Evolutionary conservation across 2,888 invertebrate genomes (phyloP), one percentile per base, ranked within the genome.

Genomic region (Plagodis pulveraria): DNA sequence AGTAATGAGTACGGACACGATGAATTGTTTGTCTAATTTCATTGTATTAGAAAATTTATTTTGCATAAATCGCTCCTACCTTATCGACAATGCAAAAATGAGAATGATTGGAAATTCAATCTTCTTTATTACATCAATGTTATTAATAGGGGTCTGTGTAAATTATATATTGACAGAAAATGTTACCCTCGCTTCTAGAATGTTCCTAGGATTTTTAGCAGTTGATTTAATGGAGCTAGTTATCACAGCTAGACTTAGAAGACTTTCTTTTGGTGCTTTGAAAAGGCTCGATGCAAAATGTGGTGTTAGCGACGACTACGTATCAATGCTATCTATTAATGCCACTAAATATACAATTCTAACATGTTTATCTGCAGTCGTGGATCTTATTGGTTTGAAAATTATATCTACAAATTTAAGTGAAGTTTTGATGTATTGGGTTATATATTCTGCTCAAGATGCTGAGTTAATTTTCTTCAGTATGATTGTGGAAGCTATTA

Each of bases 401-500:
- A 10, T 70, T 0, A 40, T 81, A 0, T 56, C 63, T 9, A 22
- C 62, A 0, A 65, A 73, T 35, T 12, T 47, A 2, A 67, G 70
- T 38, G 41, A 71, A 9, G 62, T 76, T 0, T 10, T 79, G 6
- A 54, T 75, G 0, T 65, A 82, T 0, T 68, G 74, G 7, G 47
- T 85, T 0, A 68, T 76, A 0, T 78, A 80, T 55, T 74, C 82
- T 2, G 83, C 82, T 32, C 83, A 84, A 53, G 86, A 88, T 62
- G 68, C 81, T 0, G 90, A 90, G 70, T 67, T 84, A 44, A 62
- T 76, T 0, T 79, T 87, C 8, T 73, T 78, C 32, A 70, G 79
- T 33, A 63, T 86, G 33, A 41, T 87, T 6, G 77, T 87, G 34
- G 76, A 81, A 40, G 72, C 73, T 2, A 73, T 87, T 5, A 89